Evolutionary conservation across 2,888 invertebrate species (phyloP).

Genomic region (Cantharis lateralis): DNA sequence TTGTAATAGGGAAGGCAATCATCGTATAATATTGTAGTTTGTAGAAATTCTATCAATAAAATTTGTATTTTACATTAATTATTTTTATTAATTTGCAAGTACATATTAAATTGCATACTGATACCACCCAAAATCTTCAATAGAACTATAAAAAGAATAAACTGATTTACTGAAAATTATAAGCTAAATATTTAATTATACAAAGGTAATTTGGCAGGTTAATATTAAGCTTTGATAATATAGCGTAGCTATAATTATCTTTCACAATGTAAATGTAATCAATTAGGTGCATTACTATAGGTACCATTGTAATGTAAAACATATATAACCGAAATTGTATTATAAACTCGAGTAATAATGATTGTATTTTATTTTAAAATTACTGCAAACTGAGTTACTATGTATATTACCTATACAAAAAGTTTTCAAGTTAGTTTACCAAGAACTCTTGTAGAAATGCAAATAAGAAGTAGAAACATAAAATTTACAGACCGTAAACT

Average conservation of each 20-base stretch:
- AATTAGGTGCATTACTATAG: not conserved
- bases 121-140: no score
- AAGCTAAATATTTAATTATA: not conserved
- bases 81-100: not conserved
- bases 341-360: not conserved
- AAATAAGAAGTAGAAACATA: not conserved
- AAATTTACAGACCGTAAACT: not conserved
- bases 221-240: not conserved
- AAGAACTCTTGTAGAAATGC: not conserved
- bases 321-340: not conserved
- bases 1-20: not conserved
- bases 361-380: not conserved
- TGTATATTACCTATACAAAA: not conserved
- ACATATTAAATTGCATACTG: not conserved
- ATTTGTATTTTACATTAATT: not conserved
- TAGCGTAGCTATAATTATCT: not conserved
- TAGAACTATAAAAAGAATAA: no score
- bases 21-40: not conserved
- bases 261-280: not conserved
- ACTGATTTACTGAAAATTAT: not conserved
- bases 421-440: not conserved
- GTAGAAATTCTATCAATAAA: not conserved
- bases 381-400: not conserved
- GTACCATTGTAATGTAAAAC: not conserved
- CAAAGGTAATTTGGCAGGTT: not conserved